Percentiles rank a stretch among this genome's conserved stretches.
These are phyloP conservation scores for Gryon sp. DNA, from an alignment of 1,140 invertebrate species.

Conservation along the genomic window DNA sequence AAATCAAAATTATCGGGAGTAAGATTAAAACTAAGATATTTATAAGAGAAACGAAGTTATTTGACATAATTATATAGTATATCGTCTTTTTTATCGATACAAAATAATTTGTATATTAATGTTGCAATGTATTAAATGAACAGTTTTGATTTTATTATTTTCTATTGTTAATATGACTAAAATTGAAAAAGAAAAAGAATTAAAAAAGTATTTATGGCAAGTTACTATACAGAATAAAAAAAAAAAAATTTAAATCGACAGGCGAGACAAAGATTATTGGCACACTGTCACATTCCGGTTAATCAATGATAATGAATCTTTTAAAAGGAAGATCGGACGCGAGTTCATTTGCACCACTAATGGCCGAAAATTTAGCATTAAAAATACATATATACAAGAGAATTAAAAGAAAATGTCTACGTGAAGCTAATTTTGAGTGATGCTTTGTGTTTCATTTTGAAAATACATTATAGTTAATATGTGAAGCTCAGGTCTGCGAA, in stretches of 20 bases:
- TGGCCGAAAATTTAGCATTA: slow-evolving; percentile 51
- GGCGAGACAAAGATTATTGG: slow-evolving; percentile 72
- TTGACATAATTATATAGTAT: too few relatives aligned
- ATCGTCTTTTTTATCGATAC: too few relatives aligned
- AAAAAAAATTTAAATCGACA: slow-evolving; percentile 62
- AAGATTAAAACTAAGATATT: too few relatives aligned
- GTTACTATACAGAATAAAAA: slow-evolving; percentile 49
- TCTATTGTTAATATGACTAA: too few relatives aligned
- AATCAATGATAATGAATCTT: slow-evolving; percentile 65
- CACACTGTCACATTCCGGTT: slow-evolving; percentile 76
- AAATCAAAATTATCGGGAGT: too few relatives aligned
- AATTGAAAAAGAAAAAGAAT: slow-evolving; percentile 4
- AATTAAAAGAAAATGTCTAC: too few relatives aligned
- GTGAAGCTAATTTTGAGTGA: slow-evolving; percentile 18
- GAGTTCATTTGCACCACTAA: slow-evolving; percentile 56
- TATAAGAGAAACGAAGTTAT: too few relatives aligned
- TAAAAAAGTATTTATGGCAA: slow-evolving; percentile 1
- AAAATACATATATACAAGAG: slow-evolving; percentile 55
- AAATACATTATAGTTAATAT: slow-evolving; percentile 43
- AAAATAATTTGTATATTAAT: too few relatives aligned
- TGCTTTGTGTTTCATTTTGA: background rate
- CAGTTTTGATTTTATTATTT: too few relatives aligned
- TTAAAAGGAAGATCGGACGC: slow-evolving; percentile 63
- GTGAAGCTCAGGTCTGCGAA: slow-evolving; percentile 33
- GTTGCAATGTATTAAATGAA: too few relatives aligned